Evolutionary conservation across 2,113 vertebrate species (phyloP), one percentile per base, ranked within the genome.

Genomic region (Recurvirostra avosetta): DNA sequence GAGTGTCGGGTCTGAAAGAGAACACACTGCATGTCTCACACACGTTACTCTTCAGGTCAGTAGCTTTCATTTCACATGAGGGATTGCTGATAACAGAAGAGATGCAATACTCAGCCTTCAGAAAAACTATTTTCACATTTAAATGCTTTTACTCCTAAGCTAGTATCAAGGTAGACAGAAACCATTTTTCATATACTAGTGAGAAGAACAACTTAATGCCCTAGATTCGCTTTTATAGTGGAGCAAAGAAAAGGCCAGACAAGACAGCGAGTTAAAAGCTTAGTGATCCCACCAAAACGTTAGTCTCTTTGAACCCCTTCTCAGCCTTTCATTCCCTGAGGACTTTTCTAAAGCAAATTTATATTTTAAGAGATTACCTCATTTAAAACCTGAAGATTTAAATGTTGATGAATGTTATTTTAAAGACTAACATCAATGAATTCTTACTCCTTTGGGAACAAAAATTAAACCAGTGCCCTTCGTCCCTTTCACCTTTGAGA

Each of bases 1-100:
- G 99, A 95, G 98, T 98, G 97, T 99, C 99, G 40, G 99, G 98
- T 98, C 99, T 99, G 97, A 36, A 93, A 97, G 90, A 96, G 73
- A 93, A 56, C 21, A 97, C 13, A 92, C 40, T 5, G 49, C 21
- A 22, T 34, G 9, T 61, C 36, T 53, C 80, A 58, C 58, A 27
- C 20, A 21, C 0, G 1, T 49, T n/a, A 63, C 18, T 58, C 58
- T 22, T 17, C 34, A 12, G 4, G 1, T 8, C 55, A 23, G 65
- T 3, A 49, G 43, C 65, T 67, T 18, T 36, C 53, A 6, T 12
- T 38, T 49, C 75, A 53, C 34, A 15, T 0, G 1, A 77, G 47
- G 49, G 30, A 23, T 12, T 61, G 87, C 41, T 27, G n/a, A 25
- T 13, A 71, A 59, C 0, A 11, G 11, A 75, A 66, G 27, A 83